A percentile compares a stretch with the other conserved stretches of the same genome.
phyloP scores from a whole-genome alignment of 1,140 invertebrate species.

The Philotrypesis tridentata region DNA sequence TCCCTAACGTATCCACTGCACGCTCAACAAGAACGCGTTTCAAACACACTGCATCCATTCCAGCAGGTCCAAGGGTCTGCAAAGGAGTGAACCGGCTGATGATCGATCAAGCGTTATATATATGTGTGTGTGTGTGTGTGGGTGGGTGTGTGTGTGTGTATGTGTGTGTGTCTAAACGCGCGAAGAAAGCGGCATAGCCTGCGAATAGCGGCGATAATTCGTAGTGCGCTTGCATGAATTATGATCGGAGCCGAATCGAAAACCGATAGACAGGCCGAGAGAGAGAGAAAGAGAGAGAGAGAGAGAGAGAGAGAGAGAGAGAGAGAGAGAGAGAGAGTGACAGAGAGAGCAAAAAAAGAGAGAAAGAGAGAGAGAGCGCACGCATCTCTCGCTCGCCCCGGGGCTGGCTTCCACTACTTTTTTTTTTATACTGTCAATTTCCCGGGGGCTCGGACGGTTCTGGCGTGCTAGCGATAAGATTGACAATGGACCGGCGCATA shows the following conservation, averaged over 20 bases:
- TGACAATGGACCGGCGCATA: constrained; percentile 31
- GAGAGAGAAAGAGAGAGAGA: too few relatives aligned
- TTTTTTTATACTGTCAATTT: constrained; percentile 34
- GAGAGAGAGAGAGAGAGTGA: too few relatives aligned
- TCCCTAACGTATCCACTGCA: too few relatives aligned
- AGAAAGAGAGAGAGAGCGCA: not conserved
- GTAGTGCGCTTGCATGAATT: constrained; percentile 14
- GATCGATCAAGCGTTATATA: too few relatives aligned
- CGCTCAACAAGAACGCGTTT: too few relatives aligned
- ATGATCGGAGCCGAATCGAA: constrained; percentile 9
- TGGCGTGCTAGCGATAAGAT: not conserved
- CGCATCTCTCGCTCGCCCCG: not conserved
- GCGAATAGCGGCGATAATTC: constrained; percentile 6
- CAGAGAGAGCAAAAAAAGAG: too few relatives aligned
- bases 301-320: too few relatives aligned
- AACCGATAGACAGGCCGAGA: constrained; percentile 6
- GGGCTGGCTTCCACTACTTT: not conserved
- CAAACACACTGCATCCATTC: too few relatives aligned
- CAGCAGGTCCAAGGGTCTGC: too few relatives aligned
- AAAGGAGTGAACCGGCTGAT: too few relatives aligned
- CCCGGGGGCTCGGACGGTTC: not conserved
- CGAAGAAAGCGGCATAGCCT: not conserved
- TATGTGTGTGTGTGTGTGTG: too few relatives aligned
- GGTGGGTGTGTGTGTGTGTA: too few relatives aligned
- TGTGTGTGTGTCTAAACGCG: not conserved